phyloP scores from a whole-genome alignment of 92 coral and sea anemone genomes.

The Parazoanthus darwini region DNA sequence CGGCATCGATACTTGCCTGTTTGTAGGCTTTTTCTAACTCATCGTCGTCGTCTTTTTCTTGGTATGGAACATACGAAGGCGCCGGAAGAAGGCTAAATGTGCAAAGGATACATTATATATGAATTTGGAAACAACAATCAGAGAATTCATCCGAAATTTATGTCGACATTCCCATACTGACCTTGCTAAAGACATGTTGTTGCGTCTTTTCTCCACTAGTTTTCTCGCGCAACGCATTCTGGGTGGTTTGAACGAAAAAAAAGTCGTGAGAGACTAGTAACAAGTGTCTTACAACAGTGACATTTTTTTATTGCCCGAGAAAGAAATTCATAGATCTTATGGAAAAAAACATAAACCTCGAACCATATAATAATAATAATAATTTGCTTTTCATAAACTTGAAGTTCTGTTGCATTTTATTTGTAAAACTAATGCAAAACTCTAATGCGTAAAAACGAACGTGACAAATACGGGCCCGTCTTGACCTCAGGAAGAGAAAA shows the following conservation, averaged over 20 bases:
- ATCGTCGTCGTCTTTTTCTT: conserved; percentile 79
- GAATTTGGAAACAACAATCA: background rate
- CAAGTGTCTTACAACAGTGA: background rate
- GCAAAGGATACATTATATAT: background rate
- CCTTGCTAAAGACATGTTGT: conserved; percentile 35
- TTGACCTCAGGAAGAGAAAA: too few relatives aligned
- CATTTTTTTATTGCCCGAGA: too few relatives aligned
- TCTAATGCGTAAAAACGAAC: too few relatives aligned
- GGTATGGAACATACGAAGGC: conserved; percentile 85
- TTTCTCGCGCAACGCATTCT: conserved; percentile 5
- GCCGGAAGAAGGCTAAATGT: conserved; percentile 85
- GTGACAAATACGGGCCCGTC: too few relatives aligned
- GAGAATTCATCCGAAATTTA: background rate
- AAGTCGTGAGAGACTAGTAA: background rate
- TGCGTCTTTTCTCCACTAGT: conserved; percentile 15
- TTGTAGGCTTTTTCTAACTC: conserved; percentile 89
- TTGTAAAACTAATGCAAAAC: too few relatives aligned
- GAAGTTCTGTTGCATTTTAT: too few relatives aligned
- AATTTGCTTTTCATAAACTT: too few relatives aligned
- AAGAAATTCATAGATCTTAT: too few relatives aligned
- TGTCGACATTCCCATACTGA: background rate
- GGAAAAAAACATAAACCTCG: too few relatives aligned
- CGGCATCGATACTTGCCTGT: conserved; percentile 45
- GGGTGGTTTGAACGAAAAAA: background rate
- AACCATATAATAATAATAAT: too few relatives aligned